Percentiles rank a stretch among this genome's conserved stretches.
These are phyloP conservation scores for Centroberyx gerrardi DNA, from an alignment of 2,797 vertebrate species.

Conservation along the genomic window DNA sequence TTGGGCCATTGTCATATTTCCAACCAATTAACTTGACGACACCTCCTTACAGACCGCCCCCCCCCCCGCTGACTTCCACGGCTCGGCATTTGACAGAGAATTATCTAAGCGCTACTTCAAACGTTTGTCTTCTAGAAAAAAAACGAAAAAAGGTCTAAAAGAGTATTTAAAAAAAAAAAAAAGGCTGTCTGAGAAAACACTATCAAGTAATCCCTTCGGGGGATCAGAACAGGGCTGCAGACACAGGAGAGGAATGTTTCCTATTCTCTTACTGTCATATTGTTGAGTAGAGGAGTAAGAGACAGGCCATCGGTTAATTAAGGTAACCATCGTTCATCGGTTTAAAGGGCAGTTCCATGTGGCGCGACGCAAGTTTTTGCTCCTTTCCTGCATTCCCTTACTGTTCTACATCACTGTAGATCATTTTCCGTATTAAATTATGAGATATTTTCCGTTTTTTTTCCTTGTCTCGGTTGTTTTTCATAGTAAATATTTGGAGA, in stretches of 20 bases:
- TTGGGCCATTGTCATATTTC: conserved; percentile 67
- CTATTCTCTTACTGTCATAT: conserved; percentile 30
- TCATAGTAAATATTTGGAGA: too few species aligned
- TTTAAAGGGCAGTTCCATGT: not conserved
- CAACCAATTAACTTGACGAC: conserved; percentile 70
- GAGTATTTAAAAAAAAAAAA: conserved; percentile 18
- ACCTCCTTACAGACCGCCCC: conserved; percentile 55
- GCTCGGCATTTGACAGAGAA: conserved; percentile 32
- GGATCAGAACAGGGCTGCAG: conserved; percentile 13
- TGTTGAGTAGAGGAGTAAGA: conserved; percentile 16
- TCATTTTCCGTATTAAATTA: too few species aligned
- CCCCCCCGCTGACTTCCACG: conserved; percentile 25
- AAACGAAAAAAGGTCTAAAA: conserved; percentile 27
- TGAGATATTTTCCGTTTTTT: too few species aligned
- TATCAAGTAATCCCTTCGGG: conserved; percentile 44
- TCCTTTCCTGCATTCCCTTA: too few species aligned
- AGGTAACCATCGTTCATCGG: conserved; percentile 28
- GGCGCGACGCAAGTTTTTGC: too few species aligned
- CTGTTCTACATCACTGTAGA: too few species aligned
- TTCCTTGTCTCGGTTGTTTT: too few species aligned
- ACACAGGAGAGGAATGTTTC: conserved; percentile 9
- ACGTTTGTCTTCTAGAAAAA: conserved; percentile 55
- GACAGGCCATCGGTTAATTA: conserved; percentile 45
- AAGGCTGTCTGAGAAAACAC: conserved; percentile 5
- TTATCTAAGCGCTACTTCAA: conserved; percentile 62